Evolutionary conservation across 2,797 vertebrate genomes (phyloP).

Genomic region (Coccyzus lansbergi): DNA sequence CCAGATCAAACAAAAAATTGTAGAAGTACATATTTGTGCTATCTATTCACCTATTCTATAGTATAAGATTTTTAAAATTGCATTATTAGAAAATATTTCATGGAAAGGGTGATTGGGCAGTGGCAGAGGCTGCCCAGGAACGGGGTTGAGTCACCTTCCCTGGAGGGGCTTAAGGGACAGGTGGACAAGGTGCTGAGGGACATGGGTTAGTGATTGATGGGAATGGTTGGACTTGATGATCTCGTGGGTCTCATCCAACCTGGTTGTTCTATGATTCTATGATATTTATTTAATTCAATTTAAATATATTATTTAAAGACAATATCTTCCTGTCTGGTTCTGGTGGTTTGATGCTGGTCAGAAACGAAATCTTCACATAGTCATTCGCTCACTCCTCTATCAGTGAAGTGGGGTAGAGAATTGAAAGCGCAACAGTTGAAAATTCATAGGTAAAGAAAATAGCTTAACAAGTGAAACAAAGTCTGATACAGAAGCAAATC

Average conservation of each 20-base stretch:
- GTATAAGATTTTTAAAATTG: neutral
- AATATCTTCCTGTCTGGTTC: neutral
- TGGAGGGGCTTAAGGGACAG: no score
- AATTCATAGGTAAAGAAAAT: neutral
- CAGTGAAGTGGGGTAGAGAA: neutral
- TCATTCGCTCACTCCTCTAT: fast-evolving
- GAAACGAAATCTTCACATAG: neutral
- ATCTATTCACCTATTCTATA: neutral
- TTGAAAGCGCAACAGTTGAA: neutral
- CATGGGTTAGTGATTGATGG: no score
- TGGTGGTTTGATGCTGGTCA: neutral
- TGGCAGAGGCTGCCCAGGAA: no score
- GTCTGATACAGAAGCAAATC: neutral
- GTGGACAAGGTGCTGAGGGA: no score
- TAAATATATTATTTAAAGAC: neutral
- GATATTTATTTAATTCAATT: neutral
- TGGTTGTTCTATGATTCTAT: no score
- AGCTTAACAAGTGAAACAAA: neutral
- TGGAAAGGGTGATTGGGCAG: no score
- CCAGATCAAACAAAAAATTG: neutral
- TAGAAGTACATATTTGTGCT: neutral
- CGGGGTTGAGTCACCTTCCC: no score
- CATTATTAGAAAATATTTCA: neutral
- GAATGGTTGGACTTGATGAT: no score
- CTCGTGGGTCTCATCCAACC: no score